phyloP scores from a whole-genome alignment of 2,797 vertebrate genomes.

The Hemitrygon akajei region DNA sequence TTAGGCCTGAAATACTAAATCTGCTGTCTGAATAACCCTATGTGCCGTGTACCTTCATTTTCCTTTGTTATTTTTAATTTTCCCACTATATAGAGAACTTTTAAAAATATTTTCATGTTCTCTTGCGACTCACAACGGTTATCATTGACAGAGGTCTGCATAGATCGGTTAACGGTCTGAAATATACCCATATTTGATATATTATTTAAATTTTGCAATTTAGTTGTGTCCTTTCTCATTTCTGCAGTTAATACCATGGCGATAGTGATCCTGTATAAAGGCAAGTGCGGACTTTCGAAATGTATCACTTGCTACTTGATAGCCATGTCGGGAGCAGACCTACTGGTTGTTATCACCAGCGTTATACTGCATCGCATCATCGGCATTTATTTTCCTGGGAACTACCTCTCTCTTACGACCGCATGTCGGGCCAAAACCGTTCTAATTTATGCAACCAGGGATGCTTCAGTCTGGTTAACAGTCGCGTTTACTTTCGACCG shows the following conservation, averaged over 20 bases:
- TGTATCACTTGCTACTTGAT: neutral
- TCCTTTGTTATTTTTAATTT: too few species aligned
- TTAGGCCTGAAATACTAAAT: too few species aligned
- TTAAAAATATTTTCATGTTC: too few species aligned
- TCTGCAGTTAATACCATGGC: neutral
- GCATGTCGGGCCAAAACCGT: neutral
- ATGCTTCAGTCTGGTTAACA: neutral
- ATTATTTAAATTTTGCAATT: too few species aligned
- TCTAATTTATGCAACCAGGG: neutral
- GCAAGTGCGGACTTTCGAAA: neutral
- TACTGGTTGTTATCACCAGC: neutral
- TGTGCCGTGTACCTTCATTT: too few species aligned
- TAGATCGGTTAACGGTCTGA: too few species aligned
- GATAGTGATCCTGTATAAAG: neutral
- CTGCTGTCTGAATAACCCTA: too few species aligned
- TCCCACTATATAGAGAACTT: too few species aligned
- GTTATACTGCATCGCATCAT: neutral
- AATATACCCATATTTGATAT: too few species aligned
- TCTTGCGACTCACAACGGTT: too few species aligned
- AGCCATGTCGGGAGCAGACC: neutral
- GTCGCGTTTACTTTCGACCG: neutral
- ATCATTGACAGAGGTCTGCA: too few species aligned
- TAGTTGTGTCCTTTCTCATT: too few species aligned
- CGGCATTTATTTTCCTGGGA: neutral
- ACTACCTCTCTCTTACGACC: neutral